These are phyloP conservation scores for Pseudomyrmex concolor DNA, from an alignment of 1,140 invertebrate species.

Conservation along the genomic window DNA sequence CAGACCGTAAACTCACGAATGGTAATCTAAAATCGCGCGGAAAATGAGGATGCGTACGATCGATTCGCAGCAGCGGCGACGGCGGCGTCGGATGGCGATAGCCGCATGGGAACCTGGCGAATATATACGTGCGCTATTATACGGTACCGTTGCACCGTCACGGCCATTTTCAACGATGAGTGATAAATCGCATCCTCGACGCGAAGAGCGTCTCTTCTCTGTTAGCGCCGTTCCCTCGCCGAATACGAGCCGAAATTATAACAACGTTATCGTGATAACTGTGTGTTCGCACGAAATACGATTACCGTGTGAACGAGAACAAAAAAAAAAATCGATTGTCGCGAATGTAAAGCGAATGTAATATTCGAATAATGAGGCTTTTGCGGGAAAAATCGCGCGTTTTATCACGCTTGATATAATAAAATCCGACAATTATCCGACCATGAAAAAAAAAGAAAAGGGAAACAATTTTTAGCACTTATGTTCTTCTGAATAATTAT, in stretches of 20 bases:
- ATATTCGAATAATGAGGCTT: background rate
- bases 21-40: conserved; percentile 73
- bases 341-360: conserved; percentile 27
- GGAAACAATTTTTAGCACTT: too few species aligned
- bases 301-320: conserved; percentile 5
- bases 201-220: conserved; percentile 13
- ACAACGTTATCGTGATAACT: conserved; percentile 52
- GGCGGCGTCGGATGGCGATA: conserved; percentile 23
- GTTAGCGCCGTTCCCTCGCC: background rate
- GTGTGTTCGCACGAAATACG: background rate
- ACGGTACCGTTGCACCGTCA: conserved; percentile 58
- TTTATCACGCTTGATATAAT: background rate
- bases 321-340: conserved; percentile 25
- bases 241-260: conserved; percentile 63
- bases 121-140: conserved; percentile 67
- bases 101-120: conserved; percentile 12
- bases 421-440: background rate
- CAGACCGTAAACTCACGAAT: conserved; percentile 68
- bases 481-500: too few species aligned
- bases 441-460: too few species aligned
- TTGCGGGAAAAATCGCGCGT: background rate
- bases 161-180: conserved; percentile 68
- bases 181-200: conserved; percentile 65
- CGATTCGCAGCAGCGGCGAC: conserved; percentile 46
- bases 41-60: conserved; percentile 70